Evolutionary conservation across 1,140 invertebrate genomes (phyloP).

Genomic region (Scaptomyza graminum): DNA sequence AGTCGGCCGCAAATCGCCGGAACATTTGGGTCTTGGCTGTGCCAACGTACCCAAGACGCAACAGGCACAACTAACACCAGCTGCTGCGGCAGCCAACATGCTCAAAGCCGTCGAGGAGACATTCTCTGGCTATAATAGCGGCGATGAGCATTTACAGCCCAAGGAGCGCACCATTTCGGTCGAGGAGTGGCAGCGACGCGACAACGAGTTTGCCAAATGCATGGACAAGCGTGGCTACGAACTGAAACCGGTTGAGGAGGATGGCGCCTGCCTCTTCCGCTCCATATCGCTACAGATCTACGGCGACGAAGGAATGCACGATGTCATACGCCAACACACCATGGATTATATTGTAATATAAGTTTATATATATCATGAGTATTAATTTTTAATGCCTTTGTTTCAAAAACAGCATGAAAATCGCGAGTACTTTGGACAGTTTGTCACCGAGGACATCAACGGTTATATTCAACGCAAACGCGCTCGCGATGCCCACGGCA

Average conservation of each 20-base stretch:
- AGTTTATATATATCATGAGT: neutral
- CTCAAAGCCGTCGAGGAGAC: slow-evolving; percentile 77
- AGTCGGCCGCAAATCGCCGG: slow-evolving; percentile 62
- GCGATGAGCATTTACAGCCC: slow-evolving; percentile 89
- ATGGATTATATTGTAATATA: slow-evolving; percentile 95
- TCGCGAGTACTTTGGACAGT: slow-evolving; percentile 95
- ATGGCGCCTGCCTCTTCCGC: slow-evolving; percentile 96
- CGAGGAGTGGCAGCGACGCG: slow-evolving; percentile 87
- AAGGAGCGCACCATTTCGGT: slow-evolving; percentile 85
- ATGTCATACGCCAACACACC: slow-evolving; percentile 92
- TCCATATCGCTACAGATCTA: slow-evolving; percentile 97
- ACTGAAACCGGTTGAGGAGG: slow-evolving; percentile 95
- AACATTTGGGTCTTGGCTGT: slow-evolving; percentile 48
- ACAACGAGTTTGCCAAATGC: slow-evolving; percentile 89
- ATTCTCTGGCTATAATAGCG: slow-evolving; percentile 89
- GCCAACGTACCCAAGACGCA: slow-evolving; percentile 32
- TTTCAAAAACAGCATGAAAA: slow-evolving; percentile 86
- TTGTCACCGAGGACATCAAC: slow-evolving; percentile 96
- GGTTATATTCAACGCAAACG: slow-evolving; percentile 93
- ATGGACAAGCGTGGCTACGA: slow-evolving; percentile 89
- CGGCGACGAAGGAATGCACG: slow-evolving; percentile 97
- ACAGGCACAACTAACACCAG: slow-evolving; percentile 44
- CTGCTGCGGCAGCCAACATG: slow-evolving; percentile 52
- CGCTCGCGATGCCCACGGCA: slow-evolving; percentile 92
- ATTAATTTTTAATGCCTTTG: neutral